Percentiles rank a stretch among this genome's conserved stretches.
phyloP scores from a whole-genome alignment of 2,888 invertebrate genomes.

The Idaea aversata region DNA sequence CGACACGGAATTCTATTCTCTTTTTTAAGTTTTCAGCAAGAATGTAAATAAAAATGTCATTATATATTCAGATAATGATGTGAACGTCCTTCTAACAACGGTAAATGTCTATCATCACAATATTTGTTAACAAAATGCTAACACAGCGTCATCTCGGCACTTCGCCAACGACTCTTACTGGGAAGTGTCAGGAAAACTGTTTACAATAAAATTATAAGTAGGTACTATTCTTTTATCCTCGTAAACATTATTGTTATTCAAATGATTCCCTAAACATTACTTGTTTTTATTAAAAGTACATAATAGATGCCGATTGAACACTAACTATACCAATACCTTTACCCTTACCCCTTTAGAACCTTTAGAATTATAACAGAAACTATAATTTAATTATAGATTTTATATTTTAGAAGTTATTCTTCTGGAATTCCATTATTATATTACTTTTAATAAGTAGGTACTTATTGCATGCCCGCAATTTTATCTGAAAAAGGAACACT shows the following conservation, averaged over 20 bases:
- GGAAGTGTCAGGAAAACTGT: conserved; percentile 12
- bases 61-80: conserved; percentile 17
- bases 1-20: background rate
- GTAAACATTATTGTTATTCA: background rate
- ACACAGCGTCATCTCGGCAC: conserved; percentile 39
- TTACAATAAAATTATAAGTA: background rate
- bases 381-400: no score
- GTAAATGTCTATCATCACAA: conserved; percentile 30
- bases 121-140: conserved; percentile 53
- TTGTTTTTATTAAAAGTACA: background rate
- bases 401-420: no score
- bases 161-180: conserved; percentile 23
- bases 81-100: conserved; percentile 28
- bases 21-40: background rate
- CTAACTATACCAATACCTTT: no score
- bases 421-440: no score
- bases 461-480: no score
- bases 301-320: no score
- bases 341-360: no score
- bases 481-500: background rate
- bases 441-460: no score
- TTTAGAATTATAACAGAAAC: no score
- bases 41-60: conserved; percentile 3
- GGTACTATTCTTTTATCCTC: background rate
- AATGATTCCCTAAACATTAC: conserved; percentile 5